phyloP scores from a whole-genome alignment of 2,888 invertebrate genomes.

The Tenthredo livida region DNA sequence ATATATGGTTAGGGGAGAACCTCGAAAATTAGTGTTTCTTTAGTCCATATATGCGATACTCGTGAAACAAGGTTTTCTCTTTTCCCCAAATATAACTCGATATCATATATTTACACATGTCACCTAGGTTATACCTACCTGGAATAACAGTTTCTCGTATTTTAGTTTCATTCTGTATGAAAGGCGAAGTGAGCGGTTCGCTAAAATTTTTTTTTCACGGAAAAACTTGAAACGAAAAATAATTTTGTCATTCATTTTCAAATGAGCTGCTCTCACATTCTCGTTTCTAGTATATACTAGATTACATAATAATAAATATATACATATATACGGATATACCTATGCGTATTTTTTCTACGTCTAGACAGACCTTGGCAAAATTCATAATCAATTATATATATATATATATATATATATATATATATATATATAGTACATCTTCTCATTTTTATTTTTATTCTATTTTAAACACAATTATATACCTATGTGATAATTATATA shows the following conservation, averaged over 20 bases:
- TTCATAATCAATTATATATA: not conserved
- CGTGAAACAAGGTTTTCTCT: not conserved
- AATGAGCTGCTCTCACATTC: too few species aligned
- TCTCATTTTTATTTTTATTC: not conserved
- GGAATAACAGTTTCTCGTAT: not conserved
- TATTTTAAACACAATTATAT: not conserved
- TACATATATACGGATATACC: too few species aligned
- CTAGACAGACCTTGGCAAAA: slow-evolving; percentile 3
- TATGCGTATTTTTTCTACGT: not conserved
- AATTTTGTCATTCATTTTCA: too few species aligned
- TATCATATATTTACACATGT: not conserved
- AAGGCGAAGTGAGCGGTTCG: too few species aligned
- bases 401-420: too few species aligned
- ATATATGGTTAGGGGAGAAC: slow-evolving; percentile 14
- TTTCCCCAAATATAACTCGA: not conserved
- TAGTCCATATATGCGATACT: not conserved
- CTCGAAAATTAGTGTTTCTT: slow-evolving; percentile 28
- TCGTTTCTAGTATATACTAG: too few species aligned
- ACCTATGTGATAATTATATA: not conserved
- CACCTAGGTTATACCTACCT: not conserved
- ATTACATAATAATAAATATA: too few species aligned
- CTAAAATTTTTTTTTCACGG: too few species aligned
- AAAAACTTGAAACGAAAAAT: too few species aligned
- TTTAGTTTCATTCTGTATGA: too few species aligned
- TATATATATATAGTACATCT: not conserved